Evolutionary conservation across 2,888 invertebrate genomes (phyloP).

Genomic region (Aphidius colemani): DNA sequence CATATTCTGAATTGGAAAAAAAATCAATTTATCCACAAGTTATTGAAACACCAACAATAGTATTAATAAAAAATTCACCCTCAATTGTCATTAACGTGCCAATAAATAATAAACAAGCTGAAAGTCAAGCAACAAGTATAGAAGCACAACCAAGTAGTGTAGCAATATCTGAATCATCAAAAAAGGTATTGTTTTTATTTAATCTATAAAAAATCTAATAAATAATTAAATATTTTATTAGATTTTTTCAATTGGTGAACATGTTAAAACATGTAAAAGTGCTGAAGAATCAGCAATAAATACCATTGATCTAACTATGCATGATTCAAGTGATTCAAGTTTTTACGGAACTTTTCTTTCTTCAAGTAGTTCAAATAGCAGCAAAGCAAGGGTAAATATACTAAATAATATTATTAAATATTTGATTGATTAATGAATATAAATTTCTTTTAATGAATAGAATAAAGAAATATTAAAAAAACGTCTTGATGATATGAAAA

Average conservation of each 20-base stretch:
- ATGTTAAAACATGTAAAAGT: constrained; percentile 11
- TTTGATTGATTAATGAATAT: too few species aligned
- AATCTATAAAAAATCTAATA: too few species aligned
- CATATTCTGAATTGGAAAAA: constrained; percentile 64
- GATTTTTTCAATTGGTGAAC: too few species aligned
- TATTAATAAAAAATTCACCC: constrained; percentile 69
- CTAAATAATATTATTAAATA: too few species aligned
- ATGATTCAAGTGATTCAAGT: constrained; percentile 54
- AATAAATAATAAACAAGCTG: constrained; percentile 52
- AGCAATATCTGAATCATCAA: constrained; percentile 66
- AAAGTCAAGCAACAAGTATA: constrained; percentile 64
- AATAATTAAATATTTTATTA: too few species aligned
- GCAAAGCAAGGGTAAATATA: constrained; percentile 32
- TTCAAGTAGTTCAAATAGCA: constrained; percentile 45
- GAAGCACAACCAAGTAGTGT: constrained; percentile 65
- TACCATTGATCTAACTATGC: constrained; percentile 40
- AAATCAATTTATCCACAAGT: constrained; percentile 67
- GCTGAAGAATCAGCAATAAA: constrained; percentile 25
- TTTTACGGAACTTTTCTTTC: constrained; percentile 55
- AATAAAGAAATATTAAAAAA: not conserved
- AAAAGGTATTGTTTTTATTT: constrained; percentile 58
- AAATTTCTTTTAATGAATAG: too few species aligned
- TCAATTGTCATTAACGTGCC: constrained; percentile 55
- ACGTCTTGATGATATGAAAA: not conserved
- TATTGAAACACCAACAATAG: constrained; percentile 40